Evolutionary conservation across 2,113 vertebrate species (phyloP).

Genomic region (Sorex araneus): DNA sequence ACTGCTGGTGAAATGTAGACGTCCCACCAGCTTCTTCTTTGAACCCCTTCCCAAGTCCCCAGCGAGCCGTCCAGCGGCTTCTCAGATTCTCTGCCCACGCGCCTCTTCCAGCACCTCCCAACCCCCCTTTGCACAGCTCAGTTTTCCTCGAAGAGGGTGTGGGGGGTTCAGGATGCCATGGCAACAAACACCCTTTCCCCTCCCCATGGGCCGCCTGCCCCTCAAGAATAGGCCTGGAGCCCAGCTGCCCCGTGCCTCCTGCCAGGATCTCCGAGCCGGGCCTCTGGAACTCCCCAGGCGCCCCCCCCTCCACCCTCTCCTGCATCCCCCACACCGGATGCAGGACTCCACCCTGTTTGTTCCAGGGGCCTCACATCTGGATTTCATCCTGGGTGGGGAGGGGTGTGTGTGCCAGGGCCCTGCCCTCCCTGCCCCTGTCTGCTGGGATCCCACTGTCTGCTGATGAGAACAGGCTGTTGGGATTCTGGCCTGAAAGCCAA

Average conservation of each 20-base stretch:
- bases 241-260: constrained; percentile 43
- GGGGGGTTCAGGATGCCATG: constrained; percentile 66
- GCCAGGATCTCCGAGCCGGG: constrained; percentile 70
- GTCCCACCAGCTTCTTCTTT: background rate
- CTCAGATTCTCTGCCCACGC: constrained; percentile 18
- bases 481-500: background rate
- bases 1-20: background rate
- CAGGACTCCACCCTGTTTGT: constrained; percentile 74
- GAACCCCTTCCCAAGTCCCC: background rate
- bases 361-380: constrained; percentile 80
- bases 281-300: constrained; percentile 10
- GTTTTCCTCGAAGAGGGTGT: constrained; percentile 58
- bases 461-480: constrained; percentile 69
- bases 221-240: constrained; percentile 46
- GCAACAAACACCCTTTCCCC: constrained; percentile 35
- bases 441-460: constrained; percentile 55
- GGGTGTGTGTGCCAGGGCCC: constrained; percentile 43
- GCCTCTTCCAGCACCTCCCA: background rate
- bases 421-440: background rate
- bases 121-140: background rate
- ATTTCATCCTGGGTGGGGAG: constrained; percentile 74
- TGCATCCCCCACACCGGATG: constrained; percentile 73
- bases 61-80: background rate
- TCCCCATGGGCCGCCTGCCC: background rate
- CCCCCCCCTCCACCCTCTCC: background rate